Evolutionary conservation across 2,113 vertebrate genomes (phyloP), one percentile per base, ranked within the genome.

Genomic region (Mellivora capensis): DNA sequence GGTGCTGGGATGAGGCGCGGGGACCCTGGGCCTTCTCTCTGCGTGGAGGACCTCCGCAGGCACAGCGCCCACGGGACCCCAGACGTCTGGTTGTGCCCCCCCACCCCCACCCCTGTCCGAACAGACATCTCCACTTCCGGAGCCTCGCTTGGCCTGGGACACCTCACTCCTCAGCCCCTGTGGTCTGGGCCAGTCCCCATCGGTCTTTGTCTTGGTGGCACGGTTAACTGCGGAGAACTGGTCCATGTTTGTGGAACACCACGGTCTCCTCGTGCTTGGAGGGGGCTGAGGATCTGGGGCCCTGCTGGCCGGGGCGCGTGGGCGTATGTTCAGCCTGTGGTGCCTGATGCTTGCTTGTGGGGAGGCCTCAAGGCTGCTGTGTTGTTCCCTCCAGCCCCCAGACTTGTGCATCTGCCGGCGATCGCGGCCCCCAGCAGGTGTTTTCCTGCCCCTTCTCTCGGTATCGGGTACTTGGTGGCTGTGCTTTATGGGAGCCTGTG

Each of bases 391-490:
- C 72, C 17, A 2, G 9, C 57, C 31, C 39, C 17, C 54, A 18
- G 54, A 47, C 54, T 25, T 27, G 0, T 6, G 9, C 21, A 0
- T 18, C 39, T 27, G 10, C 61, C 27, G 2, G 0, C 0, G 0
- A 12, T 23, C 61, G 20, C 12, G 6, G 44, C 54, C 29, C n/a
- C 8, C 37, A 13, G 10, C 89, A 11, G 8, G 4, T 4, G 29
- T 39, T 42, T 52, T 34, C 6, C 77, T 69, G 18, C 13, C 47
- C 47, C 84, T 52, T 13, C 34, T 10, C 9, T 52, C 76, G 12
- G 14, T 27, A 0, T 67, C 37, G 0, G 4, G 29, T 23, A 20
- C 10, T 6, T 8, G 11, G 59, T 6, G 15, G 74, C 25, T 17
- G 14, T 31, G 15, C 7, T 4, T 17, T 42, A 47, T 1, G 2